Evolutionary conservation across 2,113 vertebrate genomes (phyloP).

Genomic region (Myotis davidii): DNA sequence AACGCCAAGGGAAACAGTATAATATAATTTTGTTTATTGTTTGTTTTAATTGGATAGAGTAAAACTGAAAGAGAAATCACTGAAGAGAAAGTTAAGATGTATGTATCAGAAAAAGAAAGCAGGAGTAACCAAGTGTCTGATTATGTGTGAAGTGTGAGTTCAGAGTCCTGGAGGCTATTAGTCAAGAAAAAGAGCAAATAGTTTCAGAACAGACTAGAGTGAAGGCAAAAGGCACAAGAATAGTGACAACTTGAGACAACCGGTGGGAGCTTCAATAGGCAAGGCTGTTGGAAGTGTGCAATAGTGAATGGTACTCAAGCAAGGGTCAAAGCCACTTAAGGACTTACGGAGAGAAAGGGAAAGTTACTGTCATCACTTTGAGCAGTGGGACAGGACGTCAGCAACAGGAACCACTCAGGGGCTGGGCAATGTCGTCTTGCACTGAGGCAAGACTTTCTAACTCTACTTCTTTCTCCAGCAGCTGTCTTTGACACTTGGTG

Average conservation of each 20-base stretch:
- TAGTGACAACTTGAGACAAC: not conserved
- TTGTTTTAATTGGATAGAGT: not conserved
- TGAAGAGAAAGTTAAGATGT: not conserved
- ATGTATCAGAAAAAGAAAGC: not conserved
- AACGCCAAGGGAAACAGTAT: not conserved
- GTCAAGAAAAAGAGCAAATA: not conserved
- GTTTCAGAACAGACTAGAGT: not conserved
- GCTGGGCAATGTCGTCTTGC: not conserved
- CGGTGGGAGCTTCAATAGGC: fast-evolving
- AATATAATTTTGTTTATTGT: not conserved
- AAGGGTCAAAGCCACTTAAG: not conserved
- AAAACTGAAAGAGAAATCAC: not conserved
- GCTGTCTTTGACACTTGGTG: not conserved
- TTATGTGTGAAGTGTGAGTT: not conserved
- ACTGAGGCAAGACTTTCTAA: not conserved
- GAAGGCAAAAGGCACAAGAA: not conserved
- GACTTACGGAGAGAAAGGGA: not conserved
- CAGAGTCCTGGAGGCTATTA: not conserved
- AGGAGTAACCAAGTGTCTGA: not conserved
- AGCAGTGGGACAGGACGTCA: not conserved
- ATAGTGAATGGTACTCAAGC: not conserved
- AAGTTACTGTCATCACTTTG: not conserved
- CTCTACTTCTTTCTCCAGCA: not conserved
- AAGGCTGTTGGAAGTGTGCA: not conserved
- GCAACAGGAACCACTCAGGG: too few species aligned